Percentiles rank a stretch among this genome's conserved stretches.
Conservation (phyloP, 1,140 invertebrate species). For the Drosophila paulistorum region DNA sequence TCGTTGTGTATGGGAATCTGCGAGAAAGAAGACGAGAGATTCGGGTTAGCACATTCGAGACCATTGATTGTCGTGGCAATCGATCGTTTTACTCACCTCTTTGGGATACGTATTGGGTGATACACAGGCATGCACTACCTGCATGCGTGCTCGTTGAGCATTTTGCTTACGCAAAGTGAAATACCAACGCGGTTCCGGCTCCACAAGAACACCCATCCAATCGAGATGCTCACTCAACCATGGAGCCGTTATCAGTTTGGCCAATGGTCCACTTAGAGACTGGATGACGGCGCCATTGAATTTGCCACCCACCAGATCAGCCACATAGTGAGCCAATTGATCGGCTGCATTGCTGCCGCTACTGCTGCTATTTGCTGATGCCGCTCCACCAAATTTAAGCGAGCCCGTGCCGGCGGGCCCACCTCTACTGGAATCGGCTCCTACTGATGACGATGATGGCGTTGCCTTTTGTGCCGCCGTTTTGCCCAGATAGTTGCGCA, state of each 20-base stretch:
- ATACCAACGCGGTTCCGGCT: conserved; percentile 89
- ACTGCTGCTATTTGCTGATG: conserved; percentile 70
- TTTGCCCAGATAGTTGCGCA: conserved; percentile 82
- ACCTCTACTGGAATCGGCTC: conserved; percentile 17
- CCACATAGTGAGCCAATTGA: conserved; percentile 83
- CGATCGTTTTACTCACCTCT: conserved; percentile 85
- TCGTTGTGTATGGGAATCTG: conserved; percentile 87
- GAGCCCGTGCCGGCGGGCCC: conserved; percentile 33
- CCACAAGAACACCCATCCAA: conserved; percentile 90
- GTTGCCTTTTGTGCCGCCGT: conserved; percentile 36
- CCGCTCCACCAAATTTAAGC: conserved; percentile 52
- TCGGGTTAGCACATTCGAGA: background rate
- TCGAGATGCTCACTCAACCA: conserved; percentile 88
- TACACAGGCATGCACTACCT: conserved; percentile 89
- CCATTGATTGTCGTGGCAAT: too few species aligned
- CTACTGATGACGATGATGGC: background rate
- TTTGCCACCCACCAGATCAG: conserved; percentile 83
- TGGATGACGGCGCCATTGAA: conserved; percentile 84
- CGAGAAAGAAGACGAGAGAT: background rate
- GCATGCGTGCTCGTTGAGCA: conserved; percentile 84
- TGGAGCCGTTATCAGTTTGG: conserved; percentile 79
- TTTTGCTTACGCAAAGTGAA: conserved; percentile 85
- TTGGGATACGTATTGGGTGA: conserved; percentile 89
- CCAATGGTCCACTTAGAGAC: conserved; percentile 84
- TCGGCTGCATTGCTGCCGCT: conserved; percentile 59